A percentile compares a stretch with the other conserved stretches of the same genome.
These are phyloP conservation scores for Parnassius mnemosyne DNA, from an alignment of 2,888 invertebrate species.

Conservation along the genomic window DNA sequence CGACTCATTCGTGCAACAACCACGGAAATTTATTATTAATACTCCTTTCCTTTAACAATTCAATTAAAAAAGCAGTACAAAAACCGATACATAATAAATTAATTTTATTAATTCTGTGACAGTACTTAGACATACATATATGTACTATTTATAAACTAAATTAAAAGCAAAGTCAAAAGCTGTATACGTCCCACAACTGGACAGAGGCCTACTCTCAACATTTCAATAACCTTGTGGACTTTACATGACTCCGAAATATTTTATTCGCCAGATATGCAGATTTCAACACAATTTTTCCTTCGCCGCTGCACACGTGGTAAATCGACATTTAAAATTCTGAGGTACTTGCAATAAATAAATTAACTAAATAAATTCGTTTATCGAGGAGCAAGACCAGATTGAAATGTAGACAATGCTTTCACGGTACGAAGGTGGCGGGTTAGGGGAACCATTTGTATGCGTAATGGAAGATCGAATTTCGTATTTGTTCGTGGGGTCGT, in stretches of 20 bases:
- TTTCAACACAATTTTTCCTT: too few relatives aligned
- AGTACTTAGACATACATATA: conserved; percentile 7
- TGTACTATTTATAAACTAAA: too few relatives aligned
- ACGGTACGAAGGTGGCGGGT: conserved; percentile 45
- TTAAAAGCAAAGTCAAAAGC: too few relatives aligned
- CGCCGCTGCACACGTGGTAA: too few relatives aligned
- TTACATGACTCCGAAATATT: too few relatives aligned
- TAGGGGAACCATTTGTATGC: conserved; percentile 74
- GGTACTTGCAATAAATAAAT: conserved; percentile 33
- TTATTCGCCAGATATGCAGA: too few relatives aligned
- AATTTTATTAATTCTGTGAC: not conserved
- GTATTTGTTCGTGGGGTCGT: conserved; percentile 79
- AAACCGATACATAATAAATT: not conserved
- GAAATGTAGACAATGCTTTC: conserved; percentile 64
- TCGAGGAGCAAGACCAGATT: conserved; percentile 49
- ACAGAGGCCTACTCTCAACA: too few relatives aligned
- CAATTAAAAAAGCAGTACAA: not conserved
- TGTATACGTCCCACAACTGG: too few relatives aligned
- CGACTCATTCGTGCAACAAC: too few relatives aligned
- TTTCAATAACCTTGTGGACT: too few relatives aligned
- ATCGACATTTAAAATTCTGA: not conserved
- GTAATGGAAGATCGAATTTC: conserved; percentile 79
- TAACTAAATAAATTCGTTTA: conserved; percentile 39
- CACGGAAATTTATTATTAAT: too few relatives aligned
- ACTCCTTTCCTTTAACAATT: not conserved